phyloP scores from a whole-genome alignment of 2,888 invertebrate species.

The Ctena decussata region DNA sequence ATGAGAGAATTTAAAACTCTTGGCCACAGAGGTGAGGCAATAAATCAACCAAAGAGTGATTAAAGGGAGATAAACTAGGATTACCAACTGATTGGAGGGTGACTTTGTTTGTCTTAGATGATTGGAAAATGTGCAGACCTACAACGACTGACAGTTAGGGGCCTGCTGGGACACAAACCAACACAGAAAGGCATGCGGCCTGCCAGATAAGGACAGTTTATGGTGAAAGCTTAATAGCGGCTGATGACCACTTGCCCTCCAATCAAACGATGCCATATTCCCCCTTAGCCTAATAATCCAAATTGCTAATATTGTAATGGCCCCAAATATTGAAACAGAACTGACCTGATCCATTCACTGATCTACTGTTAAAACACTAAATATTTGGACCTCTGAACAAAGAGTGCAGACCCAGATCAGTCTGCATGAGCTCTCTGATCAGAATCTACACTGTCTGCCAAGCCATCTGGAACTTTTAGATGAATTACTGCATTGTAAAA shows the following conservation, averaged over 20 bases:
- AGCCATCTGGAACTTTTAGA: too few relatives aligned
- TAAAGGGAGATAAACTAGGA: constrained; percentile 3
- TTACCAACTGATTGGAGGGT: neutral
- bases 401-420: too few relatives aligned
- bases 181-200: neutral
- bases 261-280: too few relatives aligned
- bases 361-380: too few relatives aligned
- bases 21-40: neutral
- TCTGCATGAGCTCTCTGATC: too few relatives aligned
- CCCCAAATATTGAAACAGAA: too few relatives aligned
- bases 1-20: neutral
- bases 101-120: neutral
- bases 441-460: too few relatives aligned
- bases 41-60: neutral
- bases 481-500: too few relatives aligned
- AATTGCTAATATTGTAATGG: too few relatives aligned
- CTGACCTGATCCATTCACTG: too few relatives aligned
- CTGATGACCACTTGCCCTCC: neutral
- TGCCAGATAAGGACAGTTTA: constrained; percentile 5
- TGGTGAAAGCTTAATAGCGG: neutral
- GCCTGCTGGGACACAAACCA: neutral
- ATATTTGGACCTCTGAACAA: too few relatives aligned
- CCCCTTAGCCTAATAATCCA: too few relatives aligned
- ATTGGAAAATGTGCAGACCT: neutral
- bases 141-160: neutral